Conservation (phyloP, 1,140 invertebrate species). For the Diorhabda elongata region DNA sequence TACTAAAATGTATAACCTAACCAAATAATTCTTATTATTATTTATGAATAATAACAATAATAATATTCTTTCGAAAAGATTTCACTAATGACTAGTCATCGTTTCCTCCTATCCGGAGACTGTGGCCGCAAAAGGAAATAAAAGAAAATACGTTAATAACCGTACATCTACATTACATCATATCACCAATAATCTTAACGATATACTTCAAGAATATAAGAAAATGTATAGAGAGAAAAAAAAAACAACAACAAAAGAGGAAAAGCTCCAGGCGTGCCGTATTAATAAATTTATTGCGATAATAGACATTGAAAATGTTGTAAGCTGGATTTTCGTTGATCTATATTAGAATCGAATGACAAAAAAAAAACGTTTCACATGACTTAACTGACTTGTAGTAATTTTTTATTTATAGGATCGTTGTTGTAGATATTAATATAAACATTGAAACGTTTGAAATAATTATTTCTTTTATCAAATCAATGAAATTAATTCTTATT, state of each 20-base stretch:
- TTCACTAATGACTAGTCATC: neutral
- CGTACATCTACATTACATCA: slow-evolving; percentile 27
- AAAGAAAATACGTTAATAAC: slow-evolving; percentile 20
- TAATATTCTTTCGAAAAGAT: neutral
- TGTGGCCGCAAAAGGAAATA: slow-evolving; percentile 4
- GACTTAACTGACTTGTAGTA: no score
- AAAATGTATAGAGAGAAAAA: slow-evolving; percentile 17
- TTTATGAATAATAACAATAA: neutral
- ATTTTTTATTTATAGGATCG: no score
- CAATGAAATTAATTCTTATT: no score
- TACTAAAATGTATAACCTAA: neutral
- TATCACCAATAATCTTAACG: slow-evolving; percentile 34
- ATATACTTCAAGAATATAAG: slow-evolving; percentile 26
- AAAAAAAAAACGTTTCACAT: no score
- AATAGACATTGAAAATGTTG: slow-evolving; percentile 15
- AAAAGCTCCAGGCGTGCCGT: slow-evolving; percentile 19
- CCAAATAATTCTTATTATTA: neutral
- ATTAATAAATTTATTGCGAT: slow-evolving; percentile 30
- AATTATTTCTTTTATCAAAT: no score
- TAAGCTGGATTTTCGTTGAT: no score
- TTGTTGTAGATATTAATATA: no score
- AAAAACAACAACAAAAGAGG: slow-evolving; percentile 9
- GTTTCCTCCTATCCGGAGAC: slow-evolving; percentile 7
- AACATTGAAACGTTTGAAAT: no score
- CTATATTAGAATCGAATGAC: no score